These are phyloP conservation scores for Orchesella cincta DNA, from an alignment of 1,140 invertebrate species.

Conservation along the genomic window DNA sequence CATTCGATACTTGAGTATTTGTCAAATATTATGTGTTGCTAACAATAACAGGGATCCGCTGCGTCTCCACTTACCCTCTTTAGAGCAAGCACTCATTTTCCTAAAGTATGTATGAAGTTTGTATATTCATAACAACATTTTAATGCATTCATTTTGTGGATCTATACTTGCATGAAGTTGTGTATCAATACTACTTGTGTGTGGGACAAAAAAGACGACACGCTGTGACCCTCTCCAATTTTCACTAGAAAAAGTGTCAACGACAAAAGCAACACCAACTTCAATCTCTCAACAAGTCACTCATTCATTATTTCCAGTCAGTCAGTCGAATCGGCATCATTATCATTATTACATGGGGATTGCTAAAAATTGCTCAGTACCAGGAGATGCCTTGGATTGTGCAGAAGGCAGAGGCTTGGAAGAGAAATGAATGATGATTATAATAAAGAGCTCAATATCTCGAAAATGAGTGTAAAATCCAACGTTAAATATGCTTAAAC, in stretches of 20 bases:
- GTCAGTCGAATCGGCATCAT: background rate
- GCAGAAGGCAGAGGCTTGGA: too few species aligned
- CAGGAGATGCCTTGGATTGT: too few species aligned
- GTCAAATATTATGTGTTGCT: conserved; percentile 23
- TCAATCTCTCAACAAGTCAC: conserved; percentile 7
- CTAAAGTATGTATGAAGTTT: background rate
- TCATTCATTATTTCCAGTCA: conserved; percentile 18
- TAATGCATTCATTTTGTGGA: background rate
- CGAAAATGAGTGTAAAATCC: too few species aligned
- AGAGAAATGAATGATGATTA: too few species aligned
- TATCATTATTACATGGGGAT: too few species aligned
- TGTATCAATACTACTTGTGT: conserved; percentile 9
- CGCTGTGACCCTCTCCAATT: conserved; percentile 10
- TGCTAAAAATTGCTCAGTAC: too few species aligned
- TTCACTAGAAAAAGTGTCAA: background rate
- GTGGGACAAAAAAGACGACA: conserved; percentile 15
- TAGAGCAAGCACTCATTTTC: background rate
- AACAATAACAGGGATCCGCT: conserved; percentile 3
- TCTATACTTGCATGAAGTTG: conserved; percentile 11
- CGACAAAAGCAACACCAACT: background rate
- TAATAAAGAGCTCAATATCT: too few species aligned
- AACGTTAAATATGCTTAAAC: too few species aligned
- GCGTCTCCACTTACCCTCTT: background rate
- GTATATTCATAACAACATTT: background rate
- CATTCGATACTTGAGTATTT: conserved; percentile 21